These are phyloP conservation scores for Hoplodrina ambigua DNA, from an alignment of 2,888 invertebrate genomes.

Conservation along the genomic window DNA sequence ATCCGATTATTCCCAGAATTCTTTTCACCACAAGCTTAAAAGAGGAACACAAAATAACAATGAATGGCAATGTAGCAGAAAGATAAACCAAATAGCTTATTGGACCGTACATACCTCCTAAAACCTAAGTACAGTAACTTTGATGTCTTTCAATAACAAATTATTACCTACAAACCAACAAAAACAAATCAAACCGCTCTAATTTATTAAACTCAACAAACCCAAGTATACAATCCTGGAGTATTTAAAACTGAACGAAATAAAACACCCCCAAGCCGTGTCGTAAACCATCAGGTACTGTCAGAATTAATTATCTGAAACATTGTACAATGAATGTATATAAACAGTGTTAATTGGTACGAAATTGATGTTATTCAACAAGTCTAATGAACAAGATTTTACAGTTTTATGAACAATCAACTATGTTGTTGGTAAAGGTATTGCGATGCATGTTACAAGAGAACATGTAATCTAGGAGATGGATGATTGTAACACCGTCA, in stretches of 20 bases:
- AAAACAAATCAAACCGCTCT: conserved; percentile 6
- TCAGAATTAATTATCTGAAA: conserved; percentile 56
- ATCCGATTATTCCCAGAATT: too few species aligned
- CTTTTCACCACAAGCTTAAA: too few species aligned
- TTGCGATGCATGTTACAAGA: conserved; percentile 30
- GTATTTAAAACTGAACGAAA: conserved; percentile 31
- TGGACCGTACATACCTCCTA: neutral
- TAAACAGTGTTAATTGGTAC: conserved; percentile 52
- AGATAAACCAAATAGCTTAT: too few species aligned
- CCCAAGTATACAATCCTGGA: conserved; percentile 2
- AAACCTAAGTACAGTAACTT: neutral
- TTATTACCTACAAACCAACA: neutral
- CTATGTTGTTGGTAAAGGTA: conserved; percentile 49
- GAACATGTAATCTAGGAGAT: conserved; percentile 1
- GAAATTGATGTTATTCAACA: conserved; percentile 62
- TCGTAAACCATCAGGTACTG: conserved; percentile 39
- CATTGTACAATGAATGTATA: conserved; percentile 31
- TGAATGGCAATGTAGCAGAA: too few species aligned
- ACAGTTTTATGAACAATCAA: conserved; percentile 66
- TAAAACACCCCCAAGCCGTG: conserved; percentile 39
- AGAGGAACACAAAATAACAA: too few species aligned
- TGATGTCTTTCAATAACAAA: neutral
- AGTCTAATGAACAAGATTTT: conserved; percentile 36
- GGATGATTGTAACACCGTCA: conserved; percentile 18
- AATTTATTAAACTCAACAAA: neutral